These are phyloP conservation scores for Venustaconcha ellipsiformis DNA, from an alignment of 1,140 invertebrate species.

Conservation along the genomic window DNA sequence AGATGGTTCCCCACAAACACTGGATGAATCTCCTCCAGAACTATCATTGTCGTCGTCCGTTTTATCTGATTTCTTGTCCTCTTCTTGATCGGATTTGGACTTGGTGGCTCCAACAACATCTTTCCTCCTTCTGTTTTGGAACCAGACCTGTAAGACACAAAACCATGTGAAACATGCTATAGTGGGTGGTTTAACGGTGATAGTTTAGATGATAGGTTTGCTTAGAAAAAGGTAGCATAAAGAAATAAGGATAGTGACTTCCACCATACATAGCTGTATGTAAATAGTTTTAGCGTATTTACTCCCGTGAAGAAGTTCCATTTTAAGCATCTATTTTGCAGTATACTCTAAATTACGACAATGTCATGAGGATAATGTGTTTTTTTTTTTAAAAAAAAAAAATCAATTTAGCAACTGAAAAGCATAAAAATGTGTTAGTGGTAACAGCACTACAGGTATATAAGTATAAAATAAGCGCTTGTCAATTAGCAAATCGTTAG, in stretches of 20 bases:
- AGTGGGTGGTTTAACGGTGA: background rate
- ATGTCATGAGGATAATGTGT: no score
- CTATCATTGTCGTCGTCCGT: constrained; percentile 25
- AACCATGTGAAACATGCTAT: background rate
- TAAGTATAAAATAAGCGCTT: no score
- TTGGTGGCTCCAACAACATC: constrained; percentile 48
- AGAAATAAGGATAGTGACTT: background rate
- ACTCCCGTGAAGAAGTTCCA: no score
- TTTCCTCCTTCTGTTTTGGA: constrained; percentile 63
- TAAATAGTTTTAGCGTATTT: no score
- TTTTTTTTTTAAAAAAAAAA: no score
- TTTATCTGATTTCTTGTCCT: constrained; percentile 32
- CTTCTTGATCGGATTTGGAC: constrained; percentile 8
- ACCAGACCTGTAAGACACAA: constrained; percentile 59
- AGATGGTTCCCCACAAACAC: background rate
- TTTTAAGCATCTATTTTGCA: no score
- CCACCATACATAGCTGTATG: no score
- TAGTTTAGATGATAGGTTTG: background rate
- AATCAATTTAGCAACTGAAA: no score
- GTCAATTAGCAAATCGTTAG: no score
- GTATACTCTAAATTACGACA: no score
- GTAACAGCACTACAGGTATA: no score
- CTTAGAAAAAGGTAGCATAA: background rate
- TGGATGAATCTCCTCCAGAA: constrained; percentile 28
- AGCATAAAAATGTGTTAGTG: no score